Percentiles rank a stretch among this genome's conserved stretches.
These are phyloP conservation scores for Spodoptera frugiperda DNA, from an alignment of 1,140 invertebrate genomes.

Conservation along the genomic window DNA sequence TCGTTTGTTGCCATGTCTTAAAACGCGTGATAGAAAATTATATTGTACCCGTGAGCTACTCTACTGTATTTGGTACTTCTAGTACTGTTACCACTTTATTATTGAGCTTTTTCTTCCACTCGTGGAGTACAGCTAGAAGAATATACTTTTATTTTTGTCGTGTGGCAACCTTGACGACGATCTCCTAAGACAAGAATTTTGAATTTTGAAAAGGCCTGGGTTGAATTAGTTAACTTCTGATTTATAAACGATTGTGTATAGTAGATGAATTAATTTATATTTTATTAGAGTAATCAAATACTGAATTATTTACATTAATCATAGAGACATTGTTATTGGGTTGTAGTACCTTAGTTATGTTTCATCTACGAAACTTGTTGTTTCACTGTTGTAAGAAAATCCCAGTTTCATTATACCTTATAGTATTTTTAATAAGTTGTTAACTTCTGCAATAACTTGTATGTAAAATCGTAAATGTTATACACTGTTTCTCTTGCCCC, in stretches of 20 bases:
- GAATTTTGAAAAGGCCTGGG: background rate
- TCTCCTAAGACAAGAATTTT: too few species aligned
- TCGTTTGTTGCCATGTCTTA: too few species aligned
- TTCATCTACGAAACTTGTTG: conserved; percentile 28
- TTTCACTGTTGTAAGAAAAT: conserved; percentile 32
- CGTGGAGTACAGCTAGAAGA: too few species aligned
- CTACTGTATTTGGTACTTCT: too few species aligned
- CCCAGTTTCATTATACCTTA: conserved; percentile 4
- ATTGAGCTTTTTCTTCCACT: too few species aligned
- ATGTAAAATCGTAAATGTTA: too few species aligned
- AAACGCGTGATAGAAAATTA: too few species aligned
- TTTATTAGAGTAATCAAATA: conserved; percentile 22
- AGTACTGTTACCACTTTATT: too few species aligned
- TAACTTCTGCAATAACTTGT: too few species aligned
- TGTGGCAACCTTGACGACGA: too few species aligned
- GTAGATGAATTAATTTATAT: conserved; percentile 26
- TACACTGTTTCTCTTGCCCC: conserved; percentile 9
- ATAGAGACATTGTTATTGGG: background rate
- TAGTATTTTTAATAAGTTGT: conserved; percentile 8
- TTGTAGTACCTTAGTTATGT: background rate
- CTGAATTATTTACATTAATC: conserved; percentile 24
- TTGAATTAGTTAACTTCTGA: background rate
- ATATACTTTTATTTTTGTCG: too few species aligned
- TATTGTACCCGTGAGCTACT: too few species aligned
- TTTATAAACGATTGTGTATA: conserved; percentile 6